Conservation (phyloP, 2,888 invertebrate genomes). For the Apotomis turbidana region DNA sequence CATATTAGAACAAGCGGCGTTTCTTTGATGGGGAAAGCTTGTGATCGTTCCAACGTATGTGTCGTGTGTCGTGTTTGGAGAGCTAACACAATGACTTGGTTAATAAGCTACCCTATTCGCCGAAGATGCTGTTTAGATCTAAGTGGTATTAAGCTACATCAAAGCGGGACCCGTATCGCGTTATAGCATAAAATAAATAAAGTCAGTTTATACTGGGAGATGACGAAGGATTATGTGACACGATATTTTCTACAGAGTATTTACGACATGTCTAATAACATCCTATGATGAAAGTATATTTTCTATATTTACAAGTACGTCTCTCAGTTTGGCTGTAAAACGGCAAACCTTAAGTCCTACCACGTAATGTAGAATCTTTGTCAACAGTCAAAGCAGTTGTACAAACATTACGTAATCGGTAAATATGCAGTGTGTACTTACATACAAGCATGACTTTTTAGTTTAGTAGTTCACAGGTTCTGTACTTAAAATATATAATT, state of each 20-base stretch:
- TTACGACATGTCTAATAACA: no score
- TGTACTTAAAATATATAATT: neutral
- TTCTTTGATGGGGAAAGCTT: slow-evolving; percentile 23
- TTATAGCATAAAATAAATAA: slow-evolving; percentile 8
- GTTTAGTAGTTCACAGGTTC: neutral
- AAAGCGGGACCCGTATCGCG: neutral
- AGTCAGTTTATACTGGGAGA: neutral
- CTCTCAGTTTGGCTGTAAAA: no score
- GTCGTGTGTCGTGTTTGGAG: slow-evolving; percentile 13
- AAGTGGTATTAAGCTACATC: slow-evolving; percentile 7
- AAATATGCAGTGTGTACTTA: neutral
- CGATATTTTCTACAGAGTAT: no score
- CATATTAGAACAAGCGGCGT: neutral
- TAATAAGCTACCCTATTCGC: slow-evolving; percentile 17
- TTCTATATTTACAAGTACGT: no score
- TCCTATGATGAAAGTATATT: no score
- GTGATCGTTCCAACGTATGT: slow-evolving; percentile 10
- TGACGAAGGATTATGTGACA: neutral
- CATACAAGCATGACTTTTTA: neutral
- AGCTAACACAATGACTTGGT: slow-evolving; percentile 15
- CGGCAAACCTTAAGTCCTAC: neutral
- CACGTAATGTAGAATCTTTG: neutral
- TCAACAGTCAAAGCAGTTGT: slow-evolving; percentile 10
- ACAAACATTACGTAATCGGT: slow-evolving; percentile 18
- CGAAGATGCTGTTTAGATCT: slow-evolving; percentile 24